These are phyloP conservation scores for Campylomormyrus numenius DNA, from an alignment of 2,113 vertebrate genomes.

Conservation along the genomic window DNA sequence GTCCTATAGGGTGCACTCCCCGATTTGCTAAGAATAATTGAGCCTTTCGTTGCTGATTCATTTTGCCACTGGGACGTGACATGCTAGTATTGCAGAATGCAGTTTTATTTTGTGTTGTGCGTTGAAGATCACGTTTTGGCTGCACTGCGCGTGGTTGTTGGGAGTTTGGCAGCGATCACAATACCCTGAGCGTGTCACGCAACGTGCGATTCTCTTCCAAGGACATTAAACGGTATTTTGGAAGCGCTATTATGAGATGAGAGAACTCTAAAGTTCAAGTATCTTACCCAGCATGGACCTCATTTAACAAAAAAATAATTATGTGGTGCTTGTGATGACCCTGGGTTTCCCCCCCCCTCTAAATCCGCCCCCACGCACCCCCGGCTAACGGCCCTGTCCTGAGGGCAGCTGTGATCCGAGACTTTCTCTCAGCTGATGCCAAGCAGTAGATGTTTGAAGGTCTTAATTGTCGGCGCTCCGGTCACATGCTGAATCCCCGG, in stretches of 20 bases:
- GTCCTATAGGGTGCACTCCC: not conserved
- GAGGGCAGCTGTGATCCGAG: not conserved
- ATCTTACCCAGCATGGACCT: not conserved
- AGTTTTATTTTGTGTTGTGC: not conserved
- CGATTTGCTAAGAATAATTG: not conserved
- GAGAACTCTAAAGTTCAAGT: not conserved
- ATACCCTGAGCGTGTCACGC: not conserved
- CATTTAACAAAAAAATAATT: not conserved
- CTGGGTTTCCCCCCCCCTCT: not conserved
- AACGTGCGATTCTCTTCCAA: not conserved
- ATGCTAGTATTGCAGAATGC: not conserved
- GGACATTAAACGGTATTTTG: not conserved
- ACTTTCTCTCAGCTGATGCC: not conserved
- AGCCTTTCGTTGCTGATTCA: not conserved
- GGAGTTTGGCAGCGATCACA: not conserved
- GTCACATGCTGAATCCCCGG: not conserved
- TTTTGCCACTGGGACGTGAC: not conserved
- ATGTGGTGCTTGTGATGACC: not conserved
- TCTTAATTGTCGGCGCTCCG: not conserved
- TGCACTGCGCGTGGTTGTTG: not conserved
- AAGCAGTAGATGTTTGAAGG: not conserved
- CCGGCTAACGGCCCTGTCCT: not conserved
- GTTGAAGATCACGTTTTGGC: not conserved
- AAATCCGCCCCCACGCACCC: not conserved
- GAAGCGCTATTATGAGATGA: not conserved